These are phyloP conservation scores for Crocallis elinguaria DNA, from an alignment of 2,888 invertebrate genomes.

Conservation along the genomic window DNA sequence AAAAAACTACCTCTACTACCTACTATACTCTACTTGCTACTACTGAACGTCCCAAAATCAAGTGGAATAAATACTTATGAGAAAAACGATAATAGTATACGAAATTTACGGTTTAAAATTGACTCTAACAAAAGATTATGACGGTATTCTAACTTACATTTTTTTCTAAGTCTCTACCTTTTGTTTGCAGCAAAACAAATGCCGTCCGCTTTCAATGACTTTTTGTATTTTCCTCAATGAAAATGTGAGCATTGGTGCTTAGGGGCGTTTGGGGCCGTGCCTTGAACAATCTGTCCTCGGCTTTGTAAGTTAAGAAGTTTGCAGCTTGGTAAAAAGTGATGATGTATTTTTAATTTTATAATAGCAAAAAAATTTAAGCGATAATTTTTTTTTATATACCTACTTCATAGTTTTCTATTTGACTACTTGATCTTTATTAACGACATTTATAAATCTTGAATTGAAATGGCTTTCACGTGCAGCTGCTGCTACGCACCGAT, in stretches of 20 bases:
- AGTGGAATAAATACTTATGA: too few relatives aligned
- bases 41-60: too few relatives aligned
- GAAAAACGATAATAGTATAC: too few relatives aligned
- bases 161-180: not conserved
- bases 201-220: not conserved
- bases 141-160: not conserved
- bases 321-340: not conserved
- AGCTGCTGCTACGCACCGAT: too few relatives aligned
- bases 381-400: too few relatives aligned
- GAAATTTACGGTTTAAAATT: not conserved
- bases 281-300: not conserved
- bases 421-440: too few relatives aligned
- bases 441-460: too few relatives aligned
- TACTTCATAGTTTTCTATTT: too few relatives aligned
- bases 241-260: slow-evolving; percentile 2
- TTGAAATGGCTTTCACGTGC: too few relatives aligned
- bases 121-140: not conserved
- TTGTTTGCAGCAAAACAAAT: slow-evolving; percentile 3
- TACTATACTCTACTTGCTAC: too few relatives aligned
- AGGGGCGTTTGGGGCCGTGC: not conserved
- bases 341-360: not conserved
- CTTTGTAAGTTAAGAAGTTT: slow-evolving; percentile 2
- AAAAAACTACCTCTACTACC: too few relatives aligned
- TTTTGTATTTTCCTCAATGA: slow-evolving; percentile 10
- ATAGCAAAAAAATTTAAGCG: not conserved